Base-by-base conservation (phyloP, 1,140 invertebrate species). In the Sipha flava region DNA sequence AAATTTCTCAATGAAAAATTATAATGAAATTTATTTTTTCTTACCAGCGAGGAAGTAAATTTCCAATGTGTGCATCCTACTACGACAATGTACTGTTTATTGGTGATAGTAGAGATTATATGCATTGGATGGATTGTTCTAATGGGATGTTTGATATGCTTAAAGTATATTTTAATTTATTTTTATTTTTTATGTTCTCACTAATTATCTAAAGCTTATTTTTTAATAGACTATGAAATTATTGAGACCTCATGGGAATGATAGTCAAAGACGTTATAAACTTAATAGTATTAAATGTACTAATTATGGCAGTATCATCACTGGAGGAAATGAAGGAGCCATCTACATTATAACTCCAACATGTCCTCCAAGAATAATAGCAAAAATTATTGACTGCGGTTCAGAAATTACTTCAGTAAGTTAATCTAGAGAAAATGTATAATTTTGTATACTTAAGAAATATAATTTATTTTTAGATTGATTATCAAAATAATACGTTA, bases 331-430 rank as follows among this genome's bases (percentile, higher is more conserved):
- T 43, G 73, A 77, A 43, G 73, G 73, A 57, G 21, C 16, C n/a
- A 7, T 77, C n/a, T 77, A 77, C 16, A 40, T 77, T 40, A 43
- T 77, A 37, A 77, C 73, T 57, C 73, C 73, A 45, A 59, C 73
- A 23, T 26, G 37, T 29, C 73, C 52, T 43, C 16, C 34, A 18
- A 77, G 29, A 77, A 18, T 77, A 26, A 77, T 77, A 40, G 23
- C 73, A 2, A 59, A 59, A 59, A 59, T 77, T 43, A 6, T 37
- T 14, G 34, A 43, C 59, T 77, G 34, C 9, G 52, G 73, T 29
- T 26, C 73, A n/a, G 73, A 77, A 77, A 77, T 77, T 18, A 77
- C 73, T 23, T 77, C 73, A 26, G 73, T 77, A 77, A 59, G 73
- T 77, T 9, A 18, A 49, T 52, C 2, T 14, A 14, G 31, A 14